These are phyloP conservation scores for Aleiodes alternator DNA, from an alignment of 2,888 invertebrate genomes.

Conservation along the genomic window DNA sequence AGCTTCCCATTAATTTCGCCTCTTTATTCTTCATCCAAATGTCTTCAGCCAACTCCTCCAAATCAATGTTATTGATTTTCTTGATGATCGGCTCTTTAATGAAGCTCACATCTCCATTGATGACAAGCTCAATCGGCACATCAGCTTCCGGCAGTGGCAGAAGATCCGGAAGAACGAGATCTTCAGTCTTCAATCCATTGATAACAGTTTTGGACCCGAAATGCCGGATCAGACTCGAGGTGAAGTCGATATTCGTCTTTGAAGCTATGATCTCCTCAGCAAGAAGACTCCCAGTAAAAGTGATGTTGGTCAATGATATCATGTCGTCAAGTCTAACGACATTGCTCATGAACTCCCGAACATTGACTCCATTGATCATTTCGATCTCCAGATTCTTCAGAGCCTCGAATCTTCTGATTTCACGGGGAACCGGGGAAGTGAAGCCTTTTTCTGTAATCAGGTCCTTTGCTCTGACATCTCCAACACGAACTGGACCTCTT, in stretches of 20 bases:
- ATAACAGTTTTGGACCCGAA: constrained; percentile 55
- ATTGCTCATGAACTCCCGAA: constrained; percentile 69
- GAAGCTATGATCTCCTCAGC: constrained; percentile 68
- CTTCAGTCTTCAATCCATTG: constrained; percentile 63
- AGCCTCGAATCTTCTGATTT: constrained; percentile 64
- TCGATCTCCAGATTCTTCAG: constrained; percentile 69
- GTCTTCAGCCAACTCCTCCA: constrained; percentile 70
- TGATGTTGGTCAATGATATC: constrained; percentile 69
- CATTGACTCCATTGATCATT: constrained; percentile 72
- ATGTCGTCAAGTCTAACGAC: constrained; percentile 73
- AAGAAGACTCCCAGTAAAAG: constrained; percentile 68
- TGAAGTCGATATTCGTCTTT: constrained; percentile 73
- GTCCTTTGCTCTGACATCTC: constrained; percentile 50
- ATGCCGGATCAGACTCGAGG: neutral
- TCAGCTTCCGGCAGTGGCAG: constrained; percentile 50
- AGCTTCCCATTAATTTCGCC: constrained; percentile 61
- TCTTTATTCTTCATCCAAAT: constrained; percentile 77
- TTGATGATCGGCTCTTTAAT: constrained; percentile 72
- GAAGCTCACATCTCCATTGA: constrained; percentile 74
- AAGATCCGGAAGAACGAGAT: constrained; percentile 62
- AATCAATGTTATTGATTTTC: constrained; percentile 72
- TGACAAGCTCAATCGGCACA: constrained; percentile 63
- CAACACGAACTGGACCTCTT: constrained; percentile 53
- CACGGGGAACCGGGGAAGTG: constrained; percentile 50
- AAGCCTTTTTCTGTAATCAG: constrained; percentile 53